A percentile compares a stretch with the other conserved stretches of the same genome.
These are phyloP conservation scores for Cyaniris semiargus DNA, from an alignment of 2,888 invertebrate genomes.

Conservation along the genomic window DNA sequence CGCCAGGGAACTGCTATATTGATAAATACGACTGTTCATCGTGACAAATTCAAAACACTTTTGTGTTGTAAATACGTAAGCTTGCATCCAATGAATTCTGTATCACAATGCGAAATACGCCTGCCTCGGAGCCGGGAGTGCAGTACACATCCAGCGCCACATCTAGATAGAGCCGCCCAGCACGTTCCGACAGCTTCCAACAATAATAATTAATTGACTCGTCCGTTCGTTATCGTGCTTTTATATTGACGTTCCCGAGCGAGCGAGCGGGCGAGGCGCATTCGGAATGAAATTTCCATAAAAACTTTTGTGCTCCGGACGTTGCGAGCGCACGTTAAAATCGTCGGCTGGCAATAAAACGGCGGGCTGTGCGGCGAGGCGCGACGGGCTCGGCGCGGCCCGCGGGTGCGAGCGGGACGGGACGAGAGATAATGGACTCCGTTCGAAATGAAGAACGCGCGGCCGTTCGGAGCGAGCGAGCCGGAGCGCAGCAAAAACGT, in stretches of 20 bases:
- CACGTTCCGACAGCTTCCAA: conserved; percentile 76
- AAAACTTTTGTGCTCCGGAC: conserved; percentile 81
- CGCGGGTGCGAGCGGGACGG: conserved; percentile 69
- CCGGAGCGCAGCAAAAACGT: conserved; percentile 78
- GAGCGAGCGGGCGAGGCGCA: conserved; percentile 76
- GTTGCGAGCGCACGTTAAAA: conserved; percentile 81
- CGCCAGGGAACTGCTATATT: conserved; percentile 4
- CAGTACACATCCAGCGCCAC: conserved; percentile 53
- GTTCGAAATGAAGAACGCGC: conserved; percentile 78
- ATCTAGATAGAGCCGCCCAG: conserved; percentile 63
- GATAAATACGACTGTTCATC: not conserved
- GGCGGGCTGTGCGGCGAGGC: conserved; percentile 79
- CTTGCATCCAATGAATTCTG: conserved; percentile 42
- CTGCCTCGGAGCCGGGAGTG: conserved; percentile 46
- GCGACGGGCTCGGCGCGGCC: conserved; percentile 64
- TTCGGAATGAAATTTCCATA: conserved; percentile 81
- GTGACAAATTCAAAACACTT: conserved; percentile 23
- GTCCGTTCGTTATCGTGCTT: conserved; percentile 81
- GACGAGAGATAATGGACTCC: conserved; percentile 75
- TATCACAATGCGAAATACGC: conserved; percentile 45
- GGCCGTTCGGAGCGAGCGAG: conserved; percentile 66
- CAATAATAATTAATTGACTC: conserved; percentile 81
- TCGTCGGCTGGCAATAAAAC: conserved; percentile 81
- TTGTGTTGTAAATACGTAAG: conserved; percentile 28
- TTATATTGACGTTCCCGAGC: conserved; percentile 78